A percentile compares a stretch with the other conserved stretches of the same genome.
phyloP scores from a whole-genome alignment of 1,140 invertebrate genomes.

The Odontomachus brunneus region DNA sequence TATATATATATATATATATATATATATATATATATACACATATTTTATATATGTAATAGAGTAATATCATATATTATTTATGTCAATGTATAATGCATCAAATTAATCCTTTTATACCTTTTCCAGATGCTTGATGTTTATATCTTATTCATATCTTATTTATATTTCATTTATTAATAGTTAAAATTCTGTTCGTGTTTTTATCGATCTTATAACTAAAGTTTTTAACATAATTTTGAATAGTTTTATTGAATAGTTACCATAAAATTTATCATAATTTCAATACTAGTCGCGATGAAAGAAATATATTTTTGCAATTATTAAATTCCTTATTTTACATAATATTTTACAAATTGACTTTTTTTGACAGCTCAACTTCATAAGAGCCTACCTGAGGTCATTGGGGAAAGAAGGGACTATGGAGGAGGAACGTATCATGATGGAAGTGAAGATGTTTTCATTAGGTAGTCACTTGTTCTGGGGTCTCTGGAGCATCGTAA shows the following conservation, averaged over 20 bases:
- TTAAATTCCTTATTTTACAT: slow-evolving; percentile 30
- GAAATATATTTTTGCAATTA: not conserved
- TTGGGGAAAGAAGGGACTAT: slow-evolving; percentile 79
- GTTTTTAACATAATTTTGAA: too few relatives aligned
- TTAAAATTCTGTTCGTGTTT: slow-evolving; percentile 13
- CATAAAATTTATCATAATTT: slow-evolving; percentile 12
- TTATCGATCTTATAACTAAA: not conserved
- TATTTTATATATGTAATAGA: too few relatives aligned
- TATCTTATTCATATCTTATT: too few relatives aligned
- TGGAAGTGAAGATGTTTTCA: slow-evolving; percentile 93
- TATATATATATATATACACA: not conserved
- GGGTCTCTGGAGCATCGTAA: slow-evolving; percentile 96
- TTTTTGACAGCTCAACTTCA: slow-evolving; percentile 87
- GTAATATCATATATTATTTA: slow-evolving; percentile 3
- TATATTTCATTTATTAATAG: slow-evolving; percentile 25
- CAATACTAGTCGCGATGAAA: not conserved
- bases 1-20: too few relatives aligned
- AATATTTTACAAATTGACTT: not conserved
- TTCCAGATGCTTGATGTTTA: slow-evolving; percentile 12
- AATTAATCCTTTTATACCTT: slow-evolving; percentile 31
- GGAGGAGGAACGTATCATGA: slow-evolving; percentile 88
- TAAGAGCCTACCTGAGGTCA: slow-evolving; percentile 86
- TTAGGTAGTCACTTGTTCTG: slow-evolving; percentile 97
- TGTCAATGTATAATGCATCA: slow-evolving; percentile 18
- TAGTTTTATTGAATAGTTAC: slow-evolving; percentile 17